phyloP scores from a whole-genome alignment of 2,888 invertebrate species.

The Lasioglossum leucozonium region DNA sequence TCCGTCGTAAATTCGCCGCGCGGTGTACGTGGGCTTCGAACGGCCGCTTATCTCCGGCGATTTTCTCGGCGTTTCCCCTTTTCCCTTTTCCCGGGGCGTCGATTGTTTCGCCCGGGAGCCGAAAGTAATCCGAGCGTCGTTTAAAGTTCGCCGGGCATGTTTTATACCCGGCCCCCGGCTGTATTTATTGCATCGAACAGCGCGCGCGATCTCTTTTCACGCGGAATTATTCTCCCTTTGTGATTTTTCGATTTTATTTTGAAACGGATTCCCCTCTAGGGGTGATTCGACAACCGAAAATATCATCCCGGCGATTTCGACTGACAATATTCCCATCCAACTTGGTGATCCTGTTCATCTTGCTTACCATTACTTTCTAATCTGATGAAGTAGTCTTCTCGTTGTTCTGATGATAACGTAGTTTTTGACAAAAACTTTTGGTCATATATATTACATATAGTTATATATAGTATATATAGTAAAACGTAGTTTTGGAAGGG shows the following conservation, averaged over 20 bases:
- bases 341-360: not conserved
- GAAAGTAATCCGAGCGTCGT: constrained; percentile 29
- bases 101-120: constrained; percentile 33
- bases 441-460: no score
- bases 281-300: not conserved
- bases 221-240: not conserved
- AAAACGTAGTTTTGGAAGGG: not conserved
- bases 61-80: constrained; percentile 7
- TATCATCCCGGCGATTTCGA: not conserved
- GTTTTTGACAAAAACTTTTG: not conserved
- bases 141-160: constrained; percentile 32
- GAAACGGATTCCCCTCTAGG: not conserved
- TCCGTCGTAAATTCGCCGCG: constrained; percentile 22
- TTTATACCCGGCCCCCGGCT: not conserved
- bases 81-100: not conserved
- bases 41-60: constrained; percentile 38
- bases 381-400: not conserved
- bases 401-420: not conserved
- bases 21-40: constrained; percentile 21
- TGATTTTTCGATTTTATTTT: not conserved
- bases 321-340: not conserved
- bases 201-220: not conserved
- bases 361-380: not conserved
- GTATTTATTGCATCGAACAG: constrained; percentile 29
- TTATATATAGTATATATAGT: no score